phyloP scores from a whole-genome alignment of 2,888 invertebrate genomes.

The Dermolepida albohirtum region DNA sequence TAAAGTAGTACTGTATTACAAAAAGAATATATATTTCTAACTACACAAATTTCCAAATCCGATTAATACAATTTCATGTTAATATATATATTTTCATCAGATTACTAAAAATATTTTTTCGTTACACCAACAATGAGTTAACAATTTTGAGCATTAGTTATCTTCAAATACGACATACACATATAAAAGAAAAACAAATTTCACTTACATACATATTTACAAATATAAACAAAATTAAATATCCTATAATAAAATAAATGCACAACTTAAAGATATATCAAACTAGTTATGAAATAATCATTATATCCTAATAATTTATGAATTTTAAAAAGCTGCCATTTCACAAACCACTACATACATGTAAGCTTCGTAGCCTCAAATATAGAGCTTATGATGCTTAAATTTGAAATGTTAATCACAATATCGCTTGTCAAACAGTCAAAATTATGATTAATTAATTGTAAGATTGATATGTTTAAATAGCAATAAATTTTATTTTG shows the following conservation, averaged over 20 bases:
- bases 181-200: neutral
- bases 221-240: conserved; percentile 6
- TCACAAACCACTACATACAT: too few relatives aligned
- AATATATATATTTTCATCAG: conserved; percentile 4
- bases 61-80: conserved; percentile 7
- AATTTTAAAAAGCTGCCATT: too few relatives aligned
- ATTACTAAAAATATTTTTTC: conserved; percentile 8
- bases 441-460: too few relatives aligned
- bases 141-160: conserved; percentile 33
- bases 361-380: too few relatives aligned
- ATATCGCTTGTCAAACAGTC: too few relatives aligned
- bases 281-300: too few relatives aligned
- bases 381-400: too few relatives aligned
- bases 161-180: neutral
- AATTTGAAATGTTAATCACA: too few relatives aligned
- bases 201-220: conserved; percentile 9
- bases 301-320: too few relatives aligned
- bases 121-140: conserved; percentile 12
- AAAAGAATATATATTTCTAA: neutral
- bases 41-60: too few relatives aligned
- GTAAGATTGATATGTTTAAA: too few relatives aligned
- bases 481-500: too few relatives aligned
- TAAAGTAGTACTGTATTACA: conserved; percentile 15
- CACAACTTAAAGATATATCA: neutral
- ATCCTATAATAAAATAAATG: conserved; percentile 1